A percentile compares a stretch with the other conserved stretches of the same genome.
Evolutionary conservation across 2,797 vertebrate species (phyloP).

Genomic region (Pteropus rufus): DNA sequence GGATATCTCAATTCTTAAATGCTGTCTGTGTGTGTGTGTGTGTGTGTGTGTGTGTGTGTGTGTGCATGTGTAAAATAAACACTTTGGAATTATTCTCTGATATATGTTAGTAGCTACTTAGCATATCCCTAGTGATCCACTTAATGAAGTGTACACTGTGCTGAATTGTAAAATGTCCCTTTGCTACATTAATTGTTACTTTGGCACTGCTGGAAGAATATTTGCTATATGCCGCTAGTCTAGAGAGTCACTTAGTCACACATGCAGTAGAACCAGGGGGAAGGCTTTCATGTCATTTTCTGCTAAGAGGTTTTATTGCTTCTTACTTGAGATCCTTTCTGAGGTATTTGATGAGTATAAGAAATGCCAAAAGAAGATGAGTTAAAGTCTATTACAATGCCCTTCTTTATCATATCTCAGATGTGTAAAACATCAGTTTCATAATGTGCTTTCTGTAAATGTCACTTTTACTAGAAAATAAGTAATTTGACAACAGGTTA

Average conservation of each 20-base stretch:
- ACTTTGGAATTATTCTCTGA: background rate
- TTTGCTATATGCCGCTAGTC: background rate
- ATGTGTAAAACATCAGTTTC: background rate
- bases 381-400: background rate
- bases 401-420: background rate
- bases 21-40: background rate
- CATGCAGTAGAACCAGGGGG: background rate
- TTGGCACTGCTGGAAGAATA: conserved; percentile 49
- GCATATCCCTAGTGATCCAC: background rate
- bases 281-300: conserved; percentile 38
- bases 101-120: background rate
- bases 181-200: conserved; percentile 25
- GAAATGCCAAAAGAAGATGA: background rate
- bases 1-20: background rate
- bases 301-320: conserved; percentile 41
- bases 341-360: background rate
- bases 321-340: background rate
- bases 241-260: background rate
- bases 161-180: background rate
- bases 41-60: background rate
- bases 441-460: background rate
- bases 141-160: conserved; percentile 8
- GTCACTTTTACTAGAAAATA: background rate
- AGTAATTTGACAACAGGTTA: background rate
- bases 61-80: background rate